Base-by-base conservation (phyloP, 2,797 vertebrate genomes). In the Gambusia yucatana region DNA sequence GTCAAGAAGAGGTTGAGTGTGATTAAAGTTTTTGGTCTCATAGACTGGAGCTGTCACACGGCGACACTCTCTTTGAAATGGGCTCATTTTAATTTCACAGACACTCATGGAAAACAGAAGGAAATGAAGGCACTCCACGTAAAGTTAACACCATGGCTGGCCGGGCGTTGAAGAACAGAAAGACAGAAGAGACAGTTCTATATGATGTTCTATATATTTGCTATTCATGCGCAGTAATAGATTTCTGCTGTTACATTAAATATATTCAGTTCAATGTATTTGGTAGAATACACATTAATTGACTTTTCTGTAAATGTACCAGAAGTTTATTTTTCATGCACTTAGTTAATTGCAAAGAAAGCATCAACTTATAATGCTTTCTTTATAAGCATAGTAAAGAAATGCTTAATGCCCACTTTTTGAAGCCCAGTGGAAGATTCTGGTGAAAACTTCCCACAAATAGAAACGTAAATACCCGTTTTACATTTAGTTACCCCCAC, bases 1-100 rank as follows among this genome's bases (percentile, higher is more conserved):
- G 10, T 85, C 55, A 75, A 46, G 74, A 63, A 33, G 71, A 16
- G 43, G 75, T 79, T 52, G 82, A 48, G 28, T 71, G 73, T 81
- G 67, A 84, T 80, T 65, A 77, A 59, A 73, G 46, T 80, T 86
- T 78, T 86, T 79, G 73, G 75, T 79, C 47, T 79, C 50, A 44
- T 14, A 36, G 63, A 77, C 59, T 57, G 69, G 30, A 83, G 72
- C 67, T 75, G 75, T 85, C 75, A 77, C 11, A 20, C 2, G n/a
- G 71, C 55, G 6, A 57, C 14, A 57, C 5, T 69, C 36, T 44
- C 75, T 82, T 77, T 76, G 36, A 77, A 76, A 77, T 74, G 0
- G 71, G 46, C 47, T 69, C 9, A 80, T 39, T 81, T 63, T 47
- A 25, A 63, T n/a, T 67, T 76, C 4, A 73, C 75, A 63, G 47